These are phyloP conservation scores for Armadillidium nasatum DNA, from an alignment of 1,140 invertebrate species.

Conservation along the genomic window DNA sequence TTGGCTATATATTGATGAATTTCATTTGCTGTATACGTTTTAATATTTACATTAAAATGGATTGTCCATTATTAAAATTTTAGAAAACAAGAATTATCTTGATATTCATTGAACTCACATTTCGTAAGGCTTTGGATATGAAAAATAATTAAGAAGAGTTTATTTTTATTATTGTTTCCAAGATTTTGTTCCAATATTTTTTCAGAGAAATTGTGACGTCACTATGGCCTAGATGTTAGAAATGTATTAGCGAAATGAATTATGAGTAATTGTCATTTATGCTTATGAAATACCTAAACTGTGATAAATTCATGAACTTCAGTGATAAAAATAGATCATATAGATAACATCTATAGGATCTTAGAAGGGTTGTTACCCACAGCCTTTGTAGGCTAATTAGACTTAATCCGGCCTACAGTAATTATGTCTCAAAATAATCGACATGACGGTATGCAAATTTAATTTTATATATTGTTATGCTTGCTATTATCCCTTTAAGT, in stretches of 20 bases:
- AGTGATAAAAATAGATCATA: conserved; percentile 5
- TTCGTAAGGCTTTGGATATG: too few relatives aligned
- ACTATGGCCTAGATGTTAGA: conserved; percentile 10
- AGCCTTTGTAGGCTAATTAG: conserved; percentile 1
- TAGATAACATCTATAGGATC: conserved; percentile 13
- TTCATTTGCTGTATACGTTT: too few relatives aligned
- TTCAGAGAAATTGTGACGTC: neutral
- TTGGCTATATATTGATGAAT: too few relatives aligned
- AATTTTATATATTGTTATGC: too few relatives aligned
- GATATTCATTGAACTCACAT: too few relatives aligned
- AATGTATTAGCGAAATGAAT: neutral
- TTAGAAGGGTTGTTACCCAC: neutral
- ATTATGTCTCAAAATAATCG: conserved; percentile 1
- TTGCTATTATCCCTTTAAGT: too few relatives aligned
- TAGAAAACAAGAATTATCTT: too few relatives aligned
- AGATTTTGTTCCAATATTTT: neutral
- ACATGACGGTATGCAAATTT: neutral
- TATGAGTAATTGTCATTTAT: neutral
- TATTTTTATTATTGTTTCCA: neutral
- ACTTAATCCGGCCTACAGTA: neutral
- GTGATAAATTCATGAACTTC: conserved; percentile 13
- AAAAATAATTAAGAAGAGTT: neutral
- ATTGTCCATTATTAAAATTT: too few relatives aligned
- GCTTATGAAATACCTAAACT: neutral
- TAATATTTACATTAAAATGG: too few relatives aligned